A percentile compares a stretch with the other conserved stretches of the same genome.
phyloP scores from a whole-genome alignment of 2,888 invertebrate species.

The Sycophila texana region DNA sequence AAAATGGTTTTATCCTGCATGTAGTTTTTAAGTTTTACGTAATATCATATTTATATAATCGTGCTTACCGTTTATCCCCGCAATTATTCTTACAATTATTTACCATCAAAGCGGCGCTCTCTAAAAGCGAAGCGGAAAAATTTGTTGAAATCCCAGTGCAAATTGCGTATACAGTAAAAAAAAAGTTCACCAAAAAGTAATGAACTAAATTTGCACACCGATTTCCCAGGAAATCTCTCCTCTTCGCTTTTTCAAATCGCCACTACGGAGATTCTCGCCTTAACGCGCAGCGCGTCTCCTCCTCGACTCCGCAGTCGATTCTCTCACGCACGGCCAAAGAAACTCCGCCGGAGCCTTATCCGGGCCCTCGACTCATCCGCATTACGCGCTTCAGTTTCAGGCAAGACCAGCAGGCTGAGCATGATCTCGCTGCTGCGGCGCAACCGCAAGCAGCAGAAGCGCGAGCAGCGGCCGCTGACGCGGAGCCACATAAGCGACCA shows the following conservation, averaged over 20 bases:
- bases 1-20: constrained; percentile 21
- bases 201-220: not conserved
- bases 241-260: not conserved
- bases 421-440: constrained; percentile 54
- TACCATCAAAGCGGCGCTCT: no score
- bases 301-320: no score
- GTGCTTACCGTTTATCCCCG: no score
- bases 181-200: no score
- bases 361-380: not conserved
- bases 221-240: not conserved
- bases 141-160: no score
- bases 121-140: no score
- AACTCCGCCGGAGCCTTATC: not conserved
- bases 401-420: constrained; percentile 51
- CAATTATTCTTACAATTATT: no score
- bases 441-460: constrained; percentile 47
- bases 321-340: no score
- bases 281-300: no score
- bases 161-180: no score
- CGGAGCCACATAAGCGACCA: constrained; percentile 41
- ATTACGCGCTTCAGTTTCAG: constrained; percentile 41
- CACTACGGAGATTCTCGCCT: not conserved
- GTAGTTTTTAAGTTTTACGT: constrained; percentile 17
- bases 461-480: constrained; percentile 40
- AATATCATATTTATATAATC: not conserved